Conservation (phyloP, 2,888 invertebrate species). For the Gastrophysa polygoni region DNA sequence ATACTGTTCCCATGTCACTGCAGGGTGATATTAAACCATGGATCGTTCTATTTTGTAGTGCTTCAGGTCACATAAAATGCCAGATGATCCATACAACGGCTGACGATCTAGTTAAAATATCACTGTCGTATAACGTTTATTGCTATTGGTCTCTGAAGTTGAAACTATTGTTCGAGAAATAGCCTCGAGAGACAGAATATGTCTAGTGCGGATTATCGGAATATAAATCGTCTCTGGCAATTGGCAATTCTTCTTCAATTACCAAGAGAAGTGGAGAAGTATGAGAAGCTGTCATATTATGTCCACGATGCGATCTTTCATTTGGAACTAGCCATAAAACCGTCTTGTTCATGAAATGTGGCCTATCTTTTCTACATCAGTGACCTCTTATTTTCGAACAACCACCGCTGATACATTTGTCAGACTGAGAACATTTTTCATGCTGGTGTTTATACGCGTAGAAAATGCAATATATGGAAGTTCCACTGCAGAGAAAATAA, state of each 20-base stretch:
- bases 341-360: constrained; percentile 37
- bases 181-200: no score
- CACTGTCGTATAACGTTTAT: no score
- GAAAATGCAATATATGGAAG: constrained; percentile 24
- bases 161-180: no score
- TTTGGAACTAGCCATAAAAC: constrained; percentile 34
- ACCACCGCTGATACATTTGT: constrained; percentile 39
- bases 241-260: no score
- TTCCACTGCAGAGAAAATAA: constrained; percentile 17
- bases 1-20: not conserved
- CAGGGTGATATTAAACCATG: not conserved
- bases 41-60: no score
- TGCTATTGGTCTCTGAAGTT: no score
- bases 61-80: no score
- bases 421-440: constrained; percentile 35
- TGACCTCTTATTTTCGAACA: constrained; percentile 36
- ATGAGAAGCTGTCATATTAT: constrained; percentile 1
- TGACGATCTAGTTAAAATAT: no score
- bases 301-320: constrained; percentile 36
- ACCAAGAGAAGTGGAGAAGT: no score
- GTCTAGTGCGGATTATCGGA: no score
- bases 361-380: constrained; percentile 30
- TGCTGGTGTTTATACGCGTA: constrained; percentile 18
- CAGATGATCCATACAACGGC: no score
- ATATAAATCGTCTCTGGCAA: no score